phyloP scores from a whole-genome alignment of 2,888 invertebrate genomes.

The Lithophane socia region DNA sequence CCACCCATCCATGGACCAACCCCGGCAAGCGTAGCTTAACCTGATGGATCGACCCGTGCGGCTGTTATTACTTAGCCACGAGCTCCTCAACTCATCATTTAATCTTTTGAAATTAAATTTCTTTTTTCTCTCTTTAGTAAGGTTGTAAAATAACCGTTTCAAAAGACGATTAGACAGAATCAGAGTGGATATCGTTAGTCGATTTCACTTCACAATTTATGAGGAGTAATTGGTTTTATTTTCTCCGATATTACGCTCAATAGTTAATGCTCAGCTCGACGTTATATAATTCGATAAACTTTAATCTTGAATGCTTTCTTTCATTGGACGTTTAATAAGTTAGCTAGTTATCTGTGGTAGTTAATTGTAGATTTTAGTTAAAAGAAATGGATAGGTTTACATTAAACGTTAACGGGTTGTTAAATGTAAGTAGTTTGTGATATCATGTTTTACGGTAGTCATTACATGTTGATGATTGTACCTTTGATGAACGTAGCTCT shows the following conservation, averaged over 20 bases:
- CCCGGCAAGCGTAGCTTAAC: too few relatives aligned
- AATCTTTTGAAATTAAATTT: not conserved
- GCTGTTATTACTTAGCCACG: too few relatives aligned
- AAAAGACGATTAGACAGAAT: slow-evolving; percentile 27
- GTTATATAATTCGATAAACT: slow-evolving; percentile 58
- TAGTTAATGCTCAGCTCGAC: slow-evolving; percentile 39
- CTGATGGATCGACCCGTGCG: too few relatives aligned
- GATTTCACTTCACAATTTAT: slow-evolving; percentile 67
- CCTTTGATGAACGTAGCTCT: slow-evolving; percentile 21
- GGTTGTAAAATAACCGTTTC: slow-evolving; percentile 29
- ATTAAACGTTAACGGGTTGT: slow-evolving; percentile 22
- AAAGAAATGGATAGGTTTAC: slow-evolving; percentile 22
- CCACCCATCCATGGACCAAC: too few relatives aligned
- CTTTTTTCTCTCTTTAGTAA: slow-evolving; percentile 14
- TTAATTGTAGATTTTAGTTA: slow-evolving; percentile 36
- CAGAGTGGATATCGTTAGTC: slow-evolving; percentile 32
- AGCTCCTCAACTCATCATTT: not conserved
- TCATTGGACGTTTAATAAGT: slow-evolving; percentile 19
- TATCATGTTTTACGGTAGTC: slow-evolving; percentile 23
- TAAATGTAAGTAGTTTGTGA: slow-evolving; percentile 19
- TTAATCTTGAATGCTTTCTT: slow-evolving; percentile 56
- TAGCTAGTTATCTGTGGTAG: slow-evolving; percentile 34
- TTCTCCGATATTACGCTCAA: slow-evolving; percentile 59
- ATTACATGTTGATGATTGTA: slow-evolving; percentile 20
- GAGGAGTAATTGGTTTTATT: slow-evolving; percentile 62